Percentiles rank a stretch among this genome's conserved stretches.
These are phyloP conservation scores for Thyatira batis DNA, from an alignment of 2,888 invertebrate species.

Conservation along the genomic window DNA sequence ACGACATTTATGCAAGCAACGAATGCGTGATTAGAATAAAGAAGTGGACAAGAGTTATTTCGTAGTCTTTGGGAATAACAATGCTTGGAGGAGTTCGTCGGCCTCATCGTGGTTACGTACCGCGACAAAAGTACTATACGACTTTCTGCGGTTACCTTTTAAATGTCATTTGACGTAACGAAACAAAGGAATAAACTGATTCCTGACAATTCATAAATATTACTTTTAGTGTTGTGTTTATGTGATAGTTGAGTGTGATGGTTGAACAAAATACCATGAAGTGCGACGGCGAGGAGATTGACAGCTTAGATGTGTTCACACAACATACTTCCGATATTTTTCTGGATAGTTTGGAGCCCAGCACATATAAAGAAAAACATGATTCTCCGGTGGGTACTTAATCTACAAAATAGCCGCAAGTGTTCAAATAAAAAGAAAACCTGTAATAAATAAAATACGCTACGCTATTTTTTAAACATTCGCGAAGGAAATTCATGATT, in stretches of 20 bases:
- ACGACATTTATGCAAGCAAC: slow-evolving; percentile 58
- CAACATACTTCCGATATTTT: slow-evolving; percentile 55
- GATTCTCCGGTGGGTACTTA: slow-evolving; percentile 50
- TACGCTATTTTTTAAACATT: too few relatives aligned
- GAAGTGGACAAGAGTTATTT: slow-evolving; percentile 56
- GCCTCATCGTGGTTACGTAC: slow-evolving; percentile 62
- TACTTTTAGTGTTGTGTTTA: slow-evolving; percentile 19
- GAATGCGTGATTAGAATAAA: slow-evolving; percentile 68
- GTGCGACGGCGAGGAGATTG: slow-evolving; percentile 62
- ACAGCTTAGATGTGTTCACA: slow-evolving; percentile 69
- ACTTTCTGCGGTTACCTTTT: slow-evolving; percentile 49
- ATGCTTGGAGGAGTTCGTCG: slow-evolving; percentile 71
- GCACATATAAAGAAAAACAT: slow-evolving; percentile 53
- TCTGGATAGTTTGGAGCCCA: slow-evolving; percentile 72
- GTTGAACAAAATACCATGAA: slow-evolving; percentile 66
- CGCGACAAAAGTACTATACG: slow-evolving; percentile 50
- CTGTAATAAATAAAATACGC: too few relatives aligned
- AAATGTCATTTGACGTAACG: slow-evolving; percentile 53
- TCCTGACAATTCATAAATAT: slow-evolving; percentile 8
- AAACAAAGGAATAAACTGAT: slow-evolving; percentile 31
- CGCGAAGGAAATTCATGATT: too few relatives aligned
- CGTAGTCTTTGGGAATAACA: slow-evolving; percentile 75
- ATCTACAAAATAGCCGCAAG: neutral
- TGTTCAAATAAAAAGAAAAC: too few relatives aligned
- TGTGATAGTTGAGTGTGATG: slow-evolving; percentile 46